Percentiles rank a stretch among this genome's conserved stretches.
phyloP scores from a whole-genome alignment of 1,140 invertebrate species.

The Neodiprion pinetum region DNA sequence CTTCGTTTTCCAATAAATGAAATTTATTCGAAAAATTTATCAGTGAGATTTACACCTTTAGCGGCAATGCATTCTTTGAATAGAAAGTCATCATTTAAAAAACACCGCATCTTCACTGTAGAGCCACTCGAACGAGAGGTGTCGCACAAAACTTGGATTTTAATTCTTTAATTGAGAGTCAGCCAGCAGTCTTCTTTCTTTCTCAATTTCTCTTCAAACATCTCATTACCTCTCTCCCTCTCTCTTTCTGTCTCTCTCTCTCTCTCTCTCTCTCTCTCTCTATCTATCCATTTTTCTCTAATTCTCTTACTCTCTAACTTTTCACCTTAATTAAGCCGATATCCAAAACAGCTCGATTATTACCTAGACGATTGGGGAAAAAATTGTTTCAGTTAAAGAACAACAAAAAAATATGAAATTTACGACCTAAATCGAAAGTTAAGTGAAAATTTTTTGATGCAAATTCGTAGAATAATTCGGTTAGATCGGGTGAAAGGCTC shows the following conservation, averaged over 20 bases:
- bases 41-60: no score
- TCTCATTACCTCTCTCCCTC: conserved; percentile 24
- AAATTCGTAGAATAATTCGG: not conserved
- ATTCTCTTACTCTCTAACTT: not conserved
- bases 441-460: not conserved
- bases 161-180: not conserved
- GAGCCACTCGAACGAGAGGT: not conserved
- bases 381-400: not conserved
- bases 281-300: conserved; percentile 8
- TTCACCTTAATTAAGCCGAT: not conserved
- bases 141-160: conserved; percentile 2
- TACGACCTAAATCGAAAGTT: not conserved
- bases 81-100: conserved; percentile 3
- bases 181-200: conserved; percentile 26
- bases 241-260: conserved; percentile 9
- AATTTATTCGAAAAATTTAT: no score
- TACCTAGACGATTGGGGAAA: not conserved
- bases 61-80: not conserved
- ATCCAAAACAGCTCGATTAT: no score
- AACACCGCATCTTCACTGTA: conserved; percentile 2
- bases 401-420: not conserved
- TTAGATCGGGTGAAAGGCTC: not conserved
- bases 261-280: not conserved
- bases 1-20: no score
- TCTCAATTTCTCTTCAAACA: conserved; percentile 25